Evolutionary conservation across 2,888 invertebrate species (phyloP), one percentile per base, ranked within the genome.

Genomic region (Aquatica leii): DNA sequence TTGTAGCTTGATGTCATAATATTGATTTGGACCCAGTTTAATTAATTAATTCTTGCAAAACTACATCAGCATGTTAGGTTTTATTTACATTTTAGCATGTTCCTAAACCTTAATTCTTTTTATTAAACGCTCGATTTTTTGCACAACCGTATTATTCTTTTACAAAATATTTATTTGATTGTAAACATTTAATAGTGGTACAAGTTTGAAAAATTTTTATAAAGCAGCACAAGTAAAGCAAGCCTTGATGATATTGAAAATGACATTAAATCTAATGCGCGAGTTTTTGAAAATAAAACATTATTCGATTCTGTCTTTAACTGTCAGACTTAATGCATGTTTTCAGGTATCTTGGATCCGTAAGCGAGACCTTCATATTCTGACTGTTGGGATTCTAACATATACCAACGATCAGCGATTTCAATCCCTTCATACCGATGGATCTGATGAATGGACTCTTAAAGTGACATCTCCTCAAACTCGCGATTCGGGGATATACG

Each of bases 341-440:
- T 74, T 74, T 78, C 82, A 92, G 92, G 92, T 94, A 11, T 93
- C 93, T 9, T 93, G 93, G 93, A 93, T 93, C 72, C 85, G 94
- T 8, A 92, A 93, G 76, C 86, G 93, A 11, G 93, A 94, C 78
- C 84, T 93, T 40, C 93, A 93, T 84, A 88, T 90, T 70, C 82
- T 90, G 50, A 90, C 90, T 14, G 90, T 90, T 17, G 89, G 90
- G 56, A 87, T 89, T 70, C 83, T 90, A 80, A 90, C 90, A 51
- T 90, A 90, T 77, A 90, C 90, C 31, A 90, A 89, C 76, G 90
- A 90, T 80, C 90, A 90, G 77, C 84, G 90, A 66, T 90, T 90
- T 76, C 87, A 89, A 77, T 87, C 89, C 48, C 82, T 90, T 37
- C 90, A 90, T 80, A 85, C 87, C 49, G 89, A 90, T 76, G 89